phyloP scores from a whole-genome alignment of 2,888 invertebrate species.

The Spodoptera littoralis region DNA sequence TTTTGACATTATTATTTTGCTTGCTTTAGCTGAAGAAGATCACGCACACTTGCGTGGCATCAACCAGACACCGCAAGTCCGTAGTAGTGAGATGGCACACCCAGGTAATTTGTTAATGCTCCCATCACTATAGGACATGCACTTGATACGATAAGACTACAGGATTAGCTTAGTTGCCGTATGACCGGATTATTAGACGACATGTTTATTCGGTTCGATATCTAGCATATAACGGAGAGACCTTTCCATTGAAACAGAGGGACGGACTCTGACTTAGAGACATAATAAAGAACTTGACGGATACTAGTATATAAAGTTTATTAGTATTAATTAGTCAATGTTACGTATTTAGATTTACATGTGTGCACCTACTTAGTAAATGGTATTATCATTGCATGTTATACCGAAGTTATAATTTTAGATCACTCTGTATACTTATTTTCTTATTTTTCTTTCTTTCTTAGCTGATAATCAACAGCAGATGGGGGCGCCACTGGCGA shows the following conservation, averaged over 20 bases:
- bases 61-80: conserved; percentile 70
- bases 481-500: conserved; percentile 89
- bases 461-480: conserved; percentile 85
- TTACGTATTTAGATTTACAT: not conserved
- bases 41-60: conserved; percentile 86
- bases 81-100: conserved; percentile 68
- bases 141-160: no score
- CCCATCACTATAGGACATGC: no score
- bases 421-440: not conserved
- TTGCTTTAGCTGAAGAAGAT: conserved; percentile 92
- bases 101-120: conserved; percentile 69
- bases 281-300: no score
- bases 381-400: no score
- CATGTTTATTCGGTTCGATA: no score
- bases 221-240: no score
- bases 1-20: conserved; percentile 64
- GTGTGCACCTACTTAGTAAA: not conserved
- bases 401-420: no score
- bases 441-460: conserved; percentile 11
- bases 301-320: no score
- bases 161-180: no score
- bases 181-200: no score
- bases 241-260: no score
- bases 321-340: not conserved
- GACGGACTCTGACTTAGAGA: no score